Conservation (phyloP, 1,140 invertebrate genomes). For the Diorhabda sublineata region DNA sequence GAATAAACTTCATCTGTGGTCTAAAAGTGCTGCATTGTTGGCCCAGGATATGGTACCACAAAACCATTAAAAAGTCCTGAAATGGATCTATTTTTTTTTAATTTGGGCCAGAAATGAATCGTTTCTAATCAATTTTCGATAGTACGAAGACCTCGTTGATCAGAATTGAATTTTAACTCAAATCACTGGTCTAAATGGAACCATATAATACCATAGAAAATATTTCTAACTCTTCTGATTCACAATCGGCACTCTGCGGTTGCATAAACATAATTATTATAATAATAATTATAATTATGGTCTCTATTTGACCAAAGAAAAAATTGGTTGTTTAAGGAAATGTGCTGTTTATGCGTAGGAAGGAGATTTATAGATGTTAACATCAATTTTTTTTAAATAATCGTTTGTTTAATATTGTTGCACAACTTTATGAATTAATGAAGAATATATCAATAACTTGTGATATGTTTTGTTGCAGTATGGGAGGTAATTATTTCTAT, state of each 20-base stretch:
- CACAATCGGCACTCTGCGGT: background rate
- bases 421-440: background rate
- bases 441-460: too few species aligned
- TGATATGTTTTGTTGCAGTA: too few species aligned
- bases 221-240: background rate
- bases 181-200: background rate
- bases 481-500: too few species aligned
- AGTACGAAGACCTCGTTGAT: too few species aligned
- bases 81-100: too few species aligned
- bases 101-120: too few species aligned
- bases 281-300: background rate
- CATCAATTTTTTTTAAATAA: background rate
- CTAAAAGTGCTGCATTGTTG: too few species aligned
- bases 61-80: too few species aligned
- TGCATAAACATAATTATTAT: conserved; percentile 3
- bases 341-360: background rate
- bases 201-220: background rate
- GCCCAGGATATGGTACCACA: too few species aligned
- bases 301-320: conserved; percentile 1
- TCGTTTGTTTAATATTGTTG: background rate
- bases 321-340: background rate
- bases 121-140: too few species aligned
- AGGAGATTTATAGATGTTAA: background rate
- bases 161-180: too few species aligned
- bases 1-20: too few species aligned